Base-by-base conservation (phyloP, 2,797 vertebrate genomes). In the Simalia tracyae region DNA sequence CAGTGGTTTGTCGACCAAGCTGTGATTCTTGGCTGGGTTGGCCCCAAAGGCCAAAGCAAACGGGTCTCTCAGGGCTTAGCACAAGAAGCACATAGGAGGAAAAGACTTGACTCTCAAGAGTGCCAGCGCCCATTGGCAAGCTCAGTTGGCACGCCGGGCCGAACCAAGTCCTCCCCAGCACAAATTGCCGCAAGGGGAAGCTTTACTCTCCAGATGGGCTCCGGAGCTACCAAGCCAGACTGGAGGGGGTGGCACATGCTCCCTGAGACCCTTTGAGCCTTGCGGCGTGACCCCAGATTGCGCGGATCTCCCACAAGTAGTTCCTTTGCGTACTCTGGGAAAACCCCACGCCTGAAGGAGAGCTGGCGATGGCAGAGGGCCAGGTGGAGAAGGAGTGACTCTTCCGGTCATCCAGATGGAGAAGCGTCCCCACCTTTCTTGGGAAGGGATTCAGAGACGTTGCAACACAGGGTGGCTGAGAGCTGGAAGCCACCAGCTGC, bases 331-430 rank as follows among this genome's bases (percentile, higher is more conserved):
- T 9, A 9, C 31, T 7, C 15, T 59, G 54, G 63, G 9, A 17
- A 31, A 86, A 36, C 3, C n/a, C 17, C 8, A 22, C n/a, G 36
- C 31, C n/a, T 36, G 17, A 19, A 31, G n/a, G n/a, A 15, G 66
- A 68, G 66, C n/a, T 5, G 59, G 11, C 24, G 4, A 31, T 1
- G 22, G 4, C 8, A 0, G 57, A 2, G 57, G 4, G 11, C 8
- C 4, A 24, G 5, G 3, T 5, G 2, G 59, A 5, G n/a, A 46
- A 63, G 9, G 31, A 22, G 2, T 7, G 2, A 3, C 22, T 87
- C 59, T 63, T 46, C 22, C 24, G 1, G 2, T 61, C 22, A 1
- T 42, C 57, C 9, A 46, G 31, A 42, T 36, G 10, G 8, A 2
- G 60, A 19, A 0, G 2, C 28, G 3, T 24, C 22, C 4, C 2